Evolutionary conservation across 2,888 invertebrate genomes (phyloP), one percentile per base, ranked within the genome.

Genomic region (Saturnia japonica): DNA sequence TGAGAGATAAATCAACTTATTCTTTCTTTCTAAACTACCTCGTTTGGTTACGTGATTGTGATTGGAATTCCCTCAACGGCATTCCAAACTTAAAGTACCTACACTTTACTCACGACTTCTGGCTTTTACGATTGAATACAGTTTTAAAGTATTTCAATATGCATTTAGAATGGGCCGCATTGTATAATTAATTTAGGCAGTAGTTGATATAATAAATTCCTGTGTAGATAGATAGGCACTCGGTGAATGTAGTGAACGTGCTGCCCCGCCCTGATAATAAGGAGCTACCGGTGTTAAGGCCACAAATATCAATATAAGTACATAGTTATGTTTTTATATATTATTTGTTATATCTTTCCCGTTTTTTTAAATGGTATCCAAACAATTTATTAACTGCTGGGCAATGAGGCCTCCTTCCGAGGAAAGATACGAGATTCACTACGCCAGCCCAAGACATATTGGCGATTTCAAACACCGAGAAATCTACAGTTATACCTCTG

Each of bases 221-320:
- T 74, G 70, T 68, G 54, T 70, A 68, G 72, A 73, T 77, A 66
- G 77, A 73, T 77, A 66, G 77, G 66, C 45, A 22, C 71, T 72
- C 51, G 74, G 72, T 70, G 73, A 79, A 76, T 80, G 77, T 76
- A 71, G 77, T 76, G 81, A 85, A 78, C 80, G 85, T 80, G 78
- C 75, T 42, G 85, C 89, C 90, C 84, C 89, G 88, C 91, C 91
- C 85, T 86, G 80, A 72, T 79, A 76, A 79, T 84, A 81, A 79
- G 54, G 78, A 77, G 81, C 86, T 85, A 82, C 84, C 82, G 87
- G 78, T 70, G 74, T 88, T 89, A 89, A 89, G 57, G 88, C 88
- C 78, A 71, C 6, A 11, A 40, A 64, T 40, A 64, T 28, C 28
- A 60, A 28, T 25, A 60, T 1, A 2, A 28, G 22, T 14, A n/a